Conservation (phyloP, 2,797 vertebrate species). For the Protosalanx chinensis region DNA sequence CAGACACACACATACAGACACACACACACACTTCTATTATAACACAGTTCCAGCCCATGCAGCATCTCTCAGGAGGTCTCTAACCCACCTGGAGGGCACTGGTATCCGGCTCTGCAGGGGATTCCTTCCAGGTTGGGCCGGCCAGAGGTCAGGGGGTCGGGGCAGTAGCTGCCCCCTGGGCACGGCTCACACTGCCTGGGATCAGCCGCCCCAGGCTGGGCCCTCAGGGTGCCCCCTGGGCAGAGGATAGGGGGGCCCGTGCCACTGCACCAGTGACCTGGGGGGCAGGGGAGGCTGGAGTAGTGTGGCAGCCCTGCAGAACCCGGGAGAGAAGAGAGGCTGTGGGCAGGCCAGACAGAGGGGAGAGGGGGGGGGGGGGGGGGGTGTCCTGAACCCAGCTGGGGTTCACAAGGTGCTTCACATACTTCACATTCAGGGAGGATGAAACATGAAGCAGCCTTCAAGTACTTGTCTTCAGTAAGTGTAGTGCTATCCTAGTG, state of each 20-base stretch:
- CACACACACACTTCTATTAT: background rate
- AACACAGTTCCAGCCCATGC: background rate
- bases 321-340: background rate
- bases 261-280: constrained; percentile 89
- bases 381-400: background rate
- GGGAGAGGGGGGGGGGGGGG: background rate
- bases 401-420: too few species aligned
- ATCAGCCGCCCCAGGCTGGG: constrained; percentile 75
- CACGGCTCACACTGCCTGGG: constrained; percentile 78
- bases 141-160: constrained; percentile 70
- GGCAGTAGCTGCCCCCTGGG: constrained; percentile 80
- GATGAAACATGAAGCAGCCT: too few species aligned
- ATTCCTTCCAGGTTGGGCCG: constrained; percentile 76
- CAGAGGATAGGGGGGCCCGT: constrained; percentile 75
- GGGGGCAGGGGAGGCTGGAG: constrained; percentile 76
- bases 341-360: background rate
- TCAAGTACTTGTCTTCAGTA: too few species aligned
- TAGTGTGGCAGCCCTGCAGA: constrained; percentile 67
- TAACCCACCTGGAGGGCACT: constrained; percentile 80
- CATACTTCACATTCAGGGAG: too few species aligned
- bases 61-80: background rate
- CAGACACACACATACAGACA: background rate
- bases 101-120: constrained; percentile 79
- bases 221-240: constrained; percentile 81
- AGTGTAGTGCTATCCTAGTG: too few species aligned